phyloP scores from a whole-genome alignment of 2,113 vertebrate species.

The Jacana jacana region DNA sequence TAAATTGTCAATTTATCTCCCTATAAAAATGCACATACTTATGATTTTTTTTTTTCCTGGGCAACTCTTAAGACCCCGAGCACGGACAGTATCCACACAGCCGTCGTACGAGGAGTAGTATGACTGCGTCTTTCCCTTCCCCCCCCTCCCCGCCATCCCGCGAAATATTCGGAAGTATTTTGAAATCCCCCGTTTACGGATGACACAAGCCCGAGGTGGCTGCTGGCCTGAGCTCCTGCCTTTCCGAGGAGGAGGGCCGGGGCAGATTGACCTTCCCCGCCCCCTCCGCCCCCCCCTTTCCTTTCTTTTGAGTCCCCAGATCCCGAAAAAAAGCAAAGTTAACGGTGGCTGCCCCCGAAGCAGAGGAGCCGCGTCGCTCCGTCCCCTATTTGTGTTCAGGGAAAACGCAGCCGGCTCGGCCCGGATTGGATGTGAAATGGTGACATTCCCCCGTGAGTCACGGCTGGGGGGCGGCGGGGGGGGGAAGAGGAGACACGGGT shows the following conservation, averaged over 20 bases:
- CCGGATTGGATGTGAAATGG: background rate
- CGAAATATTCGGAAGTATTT: background rate
- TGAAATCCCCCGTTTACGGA: background rate
- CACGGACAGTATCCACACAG: background rate
- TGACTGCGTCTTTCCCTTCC: no score
- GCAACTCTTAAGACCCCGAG: background rate
- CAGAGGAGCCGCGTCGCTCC: background rate
- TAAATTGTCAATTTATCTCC: constrained; percentile 77
- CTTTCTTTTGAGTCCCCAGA: background rate
- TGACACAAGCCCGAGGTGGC: background rate
- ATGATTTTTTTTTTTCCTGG: background rate
- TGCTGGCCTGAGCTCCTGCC: background rate
- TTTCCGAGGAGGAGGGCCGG: background rate
- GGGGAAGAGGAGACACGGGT: background rate
- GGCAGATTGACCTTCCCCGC: background rate
- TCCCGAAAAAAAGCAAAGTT: background rate
- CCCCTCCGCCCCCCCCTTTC: no score
- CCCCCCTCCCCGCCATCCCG: no score
- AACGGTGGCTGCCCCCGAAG: background rate
- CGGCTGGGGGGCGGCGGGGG: background rate
- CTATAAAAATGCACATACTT: constrained; percentile 27
- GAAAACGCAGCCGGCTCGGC: background rate
- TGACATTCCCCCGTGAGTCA: background rate
- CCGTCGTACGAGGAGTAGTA: background rate
- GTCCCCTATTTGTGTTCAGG: background rate